Evolutionary conservation across 2,888 invertebrate genomes (phyloP).

Genomic region (Phrixothrix hirtus): DNA sequence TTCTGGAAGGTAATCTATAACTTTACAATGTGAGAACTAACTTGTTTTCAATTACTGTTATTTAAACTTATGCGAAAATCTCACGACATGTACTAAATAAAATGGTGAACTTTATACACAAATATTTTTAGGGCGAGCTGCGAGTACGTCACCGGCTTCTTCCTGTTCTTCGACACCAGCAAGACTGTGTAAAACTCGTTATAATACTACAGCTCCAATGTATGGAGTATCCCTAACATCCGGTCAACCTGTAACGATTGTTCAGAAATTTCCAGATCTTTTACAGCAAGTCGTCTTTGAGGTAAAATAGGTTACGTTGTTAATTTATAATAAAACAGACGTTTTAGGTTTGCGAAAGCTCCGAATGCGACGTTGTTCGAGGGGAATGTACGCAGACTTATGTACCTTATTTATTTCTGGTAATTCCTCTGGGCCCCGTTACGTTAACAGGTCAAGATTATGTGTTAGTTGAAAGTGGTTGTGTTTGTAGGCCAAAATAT

Average conservation of each 20-base stretch:
- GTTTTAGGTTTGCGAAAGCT: conserved; percentile 69
- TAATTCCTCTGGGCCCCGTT: conserved; percentile 87
- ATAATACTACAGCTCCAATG: conserved; percentile 93
- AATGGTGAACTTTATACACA: too few species aligned
- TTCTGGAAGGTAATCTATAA: conserved; percentile 20
- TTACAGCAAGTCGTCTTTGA: conserved; percentile 92
- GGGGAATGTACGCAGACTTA: conserved; percentile 92
- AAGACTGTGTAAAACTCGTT: conserved; percentile 83
- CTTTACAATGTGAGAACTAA: conserved; percentile 15
- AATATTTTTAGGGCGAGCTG: too few species aligned
- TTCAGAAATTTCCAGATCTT: conserved; percentile 91
- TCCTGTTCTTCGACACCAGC: conserved; percentile 65
- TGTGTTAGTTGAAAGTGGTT: conserved; percentile 93
- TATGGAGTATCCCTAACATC: conserved; percentile 92
- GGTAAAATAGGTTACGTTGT: conserved; percentile 56
- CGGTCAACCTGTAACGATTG: conserved; percentile 90
- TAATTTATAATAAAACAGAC: background rate
- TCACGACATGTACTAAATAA: too few species aligned
- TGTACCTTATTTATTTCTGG: conserved; percentile 88
- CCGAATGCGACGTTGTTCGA: conserved; percentile 84
- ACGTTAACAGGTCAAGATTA: conserved; percentile 92
- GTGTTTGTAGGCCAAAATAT: conserved; percentile 74
- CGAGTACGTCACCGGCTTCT: conserved; percentile 45
- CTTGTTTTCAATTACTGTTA: conserved; percentile 29
- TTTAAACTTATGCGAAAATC: conserved; percentile 20